Evolutionary conservation across 2,888 invertebrate species (phyloP), one percentile per base, ranked within the genome.

Genomic region (Erannis defoliaria): DNA sequence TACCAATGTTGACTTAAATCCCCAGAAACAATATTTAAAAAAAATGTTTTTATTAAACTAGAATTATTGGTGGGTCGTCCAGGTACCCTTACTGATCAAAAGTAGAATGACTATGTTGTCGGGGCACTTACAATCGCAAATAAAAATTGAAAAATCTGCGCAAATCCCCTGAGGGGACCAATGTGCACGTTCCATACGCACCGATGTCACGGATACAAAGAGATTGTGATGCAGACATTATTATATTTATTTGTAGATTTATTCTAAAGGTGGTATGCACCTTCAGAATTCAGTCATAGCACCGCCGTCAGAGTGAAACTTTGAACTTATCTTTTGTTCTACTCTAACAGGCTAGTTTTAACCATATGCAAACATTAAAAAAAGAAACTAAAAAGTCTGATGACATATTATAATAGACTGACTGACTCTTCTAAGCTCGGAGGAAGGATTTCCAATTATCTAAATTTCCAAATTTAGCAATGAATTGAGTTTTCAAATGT

Each of bases 91-190:
- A 62, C 62, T 62, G 62, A 19, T 53, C 6, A 37, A 35, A 48
- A 19, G 21, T 31, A 35, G 21, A 53, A 21, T 21, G 35, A 42
- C 45, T 29, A 29, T 80, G 78, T 74, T 74, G 76, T 78, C 78
- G 81, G 82, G 81, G 82, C 88, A 89, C 89, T 91, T 90, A 89
- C 86, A 83, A 76, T 77, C 75, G 87, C 88, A 90, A 91, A 92
- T 90, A 91, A 89, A 90, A 90, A 90, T 90, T 88, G 86, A 86
- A 90, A 91, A 90, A 88, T 87, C 85, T 79, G 78, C 81, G 69
- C 82, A 90, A 91, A 91, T 91, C 92, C 90, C 89, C 74, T 10
- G 78, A 77, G 86, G 80, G 77, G 55, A 66, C 71, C 68, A 63
- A 67, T 72, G 77, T 82, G 83, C 92, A 92, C 91, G 91, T 90